Base-by-base conservation (phyloP, 2,113 vertebrate species). In the Athene noctua region DNA sequence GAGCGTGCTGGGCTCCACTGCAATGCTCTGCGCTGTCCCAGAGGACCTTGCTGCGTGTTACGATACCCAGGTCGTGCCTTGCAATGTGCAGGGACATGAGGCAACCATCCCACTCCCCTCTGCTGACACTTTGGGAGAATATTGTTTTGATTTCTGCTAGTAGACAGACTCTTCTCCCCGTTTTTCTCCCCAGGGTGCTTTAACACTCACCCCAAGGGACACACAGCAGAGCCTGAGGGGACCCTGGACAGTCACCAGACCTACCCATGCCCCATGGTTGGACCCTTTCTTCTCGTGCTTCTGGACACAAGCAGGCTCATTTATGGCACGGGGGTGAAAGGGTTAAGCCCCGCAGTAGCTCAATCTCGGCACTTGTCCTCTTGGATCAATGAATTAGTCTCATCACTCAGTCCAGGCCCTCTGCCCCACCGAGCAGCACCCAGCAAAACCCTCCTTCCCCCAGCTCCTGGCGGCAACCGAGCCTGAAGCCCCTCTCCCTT, bases 291-390 rank as follows among this genome's bases (percentile, higher is more conserved):
- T 13, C 11, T 52, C 40, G 32, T 72, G 34, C 2, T 86, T 80
- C 87, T 74, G 57, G 26, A 6, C 51, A n/a, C 46, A 51, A 17
- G 18, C 21, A 22, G 77, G 34, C 10, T 80, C 34, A 3, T 42
- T 62, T 5, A 13, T 5, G 5, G 11, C 2, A 4, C 1, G 16
- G 36, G 5, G 20, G 10, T 65, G 26, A n/a, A 91, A 89, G 88
- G 71, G 94, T 97, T 96, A 94, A 95, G 16, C 46, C 23, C 46
- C n/a, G n/a, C n/a, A n/a, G n/a, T n/a, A n/a, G n/a, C n/a, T n/a
- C n/a, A n/a, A n/a, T n/a, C n/a, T n/a, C n/a, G n/a, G n/a, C n/a
- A n/a, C n/a, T n/a, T n/a, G n/a, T 81, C 80, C 58, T 82, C 75
- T 83, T 13, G 18, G 72, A 81, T 75, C 44, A 13, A 36, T 13